A percentile compares a stretch with the other conserved stretches of the same genome.
These are phyloP conservation scores for Drosophila fuyamai DNA, from an alignment of 1,140 invertebrate species.

Conservation along the genomic window DNA sequence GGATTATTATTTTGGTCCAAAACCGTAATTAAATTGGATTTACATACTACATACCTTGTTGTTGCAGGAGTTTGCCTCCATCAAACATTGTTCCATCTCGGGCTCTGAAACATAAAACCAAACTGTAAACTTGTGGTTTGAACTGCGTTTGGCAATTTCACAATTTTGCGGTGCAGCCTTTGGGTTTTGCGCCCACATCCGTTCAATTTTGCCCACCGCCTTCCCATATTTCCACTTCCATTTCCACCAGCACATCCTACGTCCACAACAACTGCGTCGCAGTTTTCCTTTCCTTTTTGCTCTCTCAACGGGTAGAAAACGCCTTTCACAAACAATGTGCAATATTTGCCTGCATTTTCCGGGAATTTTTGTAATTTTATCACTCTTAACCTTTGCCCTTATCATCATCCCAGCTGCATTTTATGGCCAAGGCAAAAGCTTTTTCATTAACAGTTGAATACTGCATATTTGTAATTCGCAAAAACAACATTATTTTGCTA, in stretches of 20 bases:
- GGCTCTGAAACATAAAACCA: neutral
- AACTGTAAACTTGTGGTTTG: constrained; percentile 40
- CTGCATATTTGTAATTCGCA: neutral
- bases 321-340: constrained; percentile 30
- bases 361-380: constrained; percentile 10
- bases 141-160: constrained; percentile 47
- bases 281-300: constrained; percentile 7
- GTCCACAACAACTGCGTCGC: neutral
- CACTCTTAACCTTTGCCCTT: constrained; percentile 29
- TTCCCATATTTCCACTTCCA: neutral
- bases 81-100: constrained; percentile 15
- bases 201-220: neutral
- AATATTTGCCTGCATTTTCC: constrained; percentile 24
- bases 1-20: neutral
- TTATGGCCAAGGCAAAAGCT: constrained; percentile 9
- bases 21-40: constrained; percentile 14
- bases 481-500: neutral
- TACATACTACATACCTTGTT: neutral
- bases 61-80: neutral
- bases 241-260: neutral
- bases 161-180: constrained; percentile 40
- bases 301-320: neutral
- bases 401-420: constrained; percentile 8
- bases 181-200: constrained; percentile 5
- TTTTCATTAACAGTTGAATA: neutral